These are phyloP conservation scores for Acridotheres tristis DNA, from an alignment of 2,797 vertebrate genomes.

Conservation along the genomic window DNA sequence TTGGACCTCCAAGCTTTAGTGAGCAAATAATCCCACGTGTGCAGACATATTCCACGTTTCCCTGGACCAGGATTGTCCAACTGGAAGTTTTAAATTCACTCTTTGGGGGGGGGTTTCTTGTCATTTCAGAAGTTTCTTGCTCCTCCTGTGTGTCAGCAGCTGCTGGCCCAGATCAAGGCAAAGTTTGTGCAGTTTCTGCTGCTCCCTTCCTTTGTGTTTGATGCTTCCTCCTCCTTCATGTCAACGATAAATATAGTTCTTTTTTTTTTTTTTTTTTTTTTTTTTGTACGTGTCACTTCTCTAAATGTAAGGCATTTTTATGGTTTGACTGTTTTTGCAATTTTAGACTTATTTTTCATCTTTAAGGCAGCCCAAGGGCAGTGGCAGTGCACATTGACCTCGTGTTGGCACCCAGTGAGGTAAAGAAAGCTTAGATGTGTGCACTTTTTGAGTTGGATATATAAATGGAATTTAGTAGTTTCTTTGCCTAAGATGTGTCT, in stretches of 20 bases:
- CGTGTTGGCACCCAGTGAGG: background rate
- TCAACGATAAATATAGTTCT: background rate
- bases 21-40: background rate
- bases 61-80: background rate
- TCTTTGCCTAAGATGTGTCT: background rate
- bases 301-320: slow-evolving; percentile 42
- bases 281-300: slow-evolving; percentile 24
- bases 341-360: background rate
- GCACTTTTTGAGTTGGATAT: background rate
- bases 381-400: background rate
- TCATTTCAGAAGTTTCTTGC: background rate
- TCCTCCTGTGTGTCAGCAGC: background rate
- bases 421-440: background rate
- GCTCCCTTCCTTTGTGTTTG: slow-evolving; percentile 44
- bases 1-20: background rate
- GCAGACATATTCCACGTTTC: background rate
- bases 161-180: background rate
- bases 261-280: background rate
- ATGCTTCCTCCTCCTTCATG: slow-evolving; percentile 41
- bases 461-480: background rate
- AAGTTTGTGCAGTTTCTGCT: slow-evolving; percentile 25
- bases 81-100: background rate
- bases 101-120: background rate
- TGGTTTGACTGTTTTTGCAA: background rate
- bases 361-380: background rate